These are phyloP conservation scores for Aurelia sp. DNA, from an alignment of 30 jellyfish, hydroid and myxozoan genomes.

Conservation along the genomic window DNA sequence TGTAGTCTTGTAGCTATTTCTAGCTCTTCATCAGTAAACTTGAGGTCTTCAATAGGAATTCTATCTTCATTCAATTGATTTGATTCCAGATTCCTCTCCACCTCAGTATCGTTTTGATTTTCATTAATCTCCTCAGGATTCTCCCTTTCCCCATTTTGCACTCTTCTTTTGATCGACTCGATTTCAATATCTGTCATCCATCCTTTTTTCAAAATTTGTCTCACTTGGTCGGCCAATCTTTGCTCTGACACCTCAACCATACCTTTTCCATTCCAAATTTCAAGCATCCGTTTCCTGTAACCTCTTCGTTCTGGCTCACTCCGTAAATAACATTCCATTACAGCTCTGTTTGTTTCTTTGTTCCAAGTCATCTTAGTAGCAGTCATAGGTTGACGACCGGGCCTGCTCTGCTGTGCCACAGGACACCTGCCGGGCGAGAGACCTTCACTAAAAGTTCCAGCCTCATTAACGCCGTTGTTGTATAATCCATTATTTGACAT, in stretches of 20 bases:
- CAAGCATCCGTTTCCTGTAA: conserved; percentile 23
- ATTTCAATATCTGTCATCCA: conserved; percentile 16
- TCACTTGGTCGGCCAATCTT: conserved; percentile 45
- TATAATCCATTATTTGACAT: too few species aligned
- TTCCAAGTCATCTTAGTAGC: conserved; percentile 20
- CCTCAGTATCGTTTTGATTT: not conserved
- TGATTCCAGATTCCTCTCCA: conserved; percentile 9
- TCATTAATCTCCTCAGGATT: not conserved
- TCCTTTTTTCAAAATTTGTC: conserved; percentile 6
- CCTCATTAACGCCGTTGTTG: too few species aligned
- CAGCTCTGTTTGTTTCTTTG: conserved; percentile 25
- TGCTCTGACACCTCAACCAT: conserved; percentile 26
- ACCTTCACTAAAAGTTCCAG: too few species aligned
- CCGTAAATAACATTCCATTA: conserved; percentile 19
- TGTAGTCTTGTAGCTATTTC: conserved; percentile 22
- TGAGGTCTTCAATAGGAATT: conserved; percentile 10
- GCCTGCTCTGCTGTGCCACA: not conserved
- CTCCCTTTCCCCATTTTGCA: conserved; percentile 10
- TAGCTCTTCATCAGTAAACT: conserved; percentile 20
- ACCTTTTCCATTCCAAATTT: conserved; percentile 36
- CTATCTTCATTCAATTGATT: conserved; percentile 11
- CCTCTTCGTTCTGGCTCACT: conserved; percentile 26
- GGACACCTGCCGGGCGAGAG: too few species aligned
- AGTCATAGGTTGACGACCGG: conserved; percentile 30
- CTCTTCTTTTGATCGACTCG: conserved; percentile 24